Base-by-base conservation (phyloP, 2,113 vertebrate species). In the Chelonoidis abingdonii region DNA sequence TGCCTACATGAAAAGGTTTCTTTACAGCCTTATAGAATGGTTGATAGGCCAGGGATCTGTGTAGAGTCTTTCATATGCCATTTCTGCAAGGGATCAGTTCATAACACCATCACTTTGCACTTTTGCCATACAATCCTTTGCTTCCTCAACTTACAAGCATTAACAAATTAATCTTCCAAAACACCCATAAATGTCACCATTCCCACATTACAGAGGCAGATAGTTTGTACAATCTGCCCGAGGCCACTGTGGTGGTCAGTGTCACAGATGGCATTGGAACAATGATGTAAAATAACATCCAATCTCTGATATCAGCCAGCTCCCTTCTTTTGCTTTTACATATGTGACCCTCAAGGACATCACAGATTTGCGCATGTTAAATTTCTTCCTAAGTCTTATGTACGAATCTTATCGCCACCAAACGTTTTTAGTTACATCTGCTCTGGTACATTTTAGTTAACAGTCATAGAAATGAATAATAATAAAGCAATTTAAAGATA, bases 271-370 rank as follows among this genome's bases (percentile, higher is more conserved):
- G 16, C 62, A 69, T 14, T 69, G 31, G 62, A 69, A 14, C 31
- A n/a, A 35, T 69, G 62, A 17, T n/a, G 62, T n/a, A 96, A 89
- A 92, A 86, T 14, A 84, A 41, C 5, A 88, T 57, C 10, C 81
- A 80, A 4, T 89, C 10, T 84, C 54, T 69, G 86, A 91, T 80
- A 85, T 93, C 38, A 96, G 84, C 89, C 87, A 59, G 75, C 87
- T 83, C 65, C 89, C 78, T 19, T 69, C 35, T 53, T 50, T 6
- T 86, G 90, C 38, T 54, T 91, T 91, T 93, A 90, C 82, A 79
- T 53, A 35, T 78, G 50, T 80, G 25, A 31, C 57, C 25, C 84
- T 41, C 88, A 92, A 94, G 96, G 94, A 91, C 83, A 87, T 22
- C 78, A 38, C 0, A 0, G 10, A 91, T 91, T 50, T 87, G 57